Conservation (phyloP, 2,113 vertebrate genomes). For the Melanostigma gelatinosum region DNA sequence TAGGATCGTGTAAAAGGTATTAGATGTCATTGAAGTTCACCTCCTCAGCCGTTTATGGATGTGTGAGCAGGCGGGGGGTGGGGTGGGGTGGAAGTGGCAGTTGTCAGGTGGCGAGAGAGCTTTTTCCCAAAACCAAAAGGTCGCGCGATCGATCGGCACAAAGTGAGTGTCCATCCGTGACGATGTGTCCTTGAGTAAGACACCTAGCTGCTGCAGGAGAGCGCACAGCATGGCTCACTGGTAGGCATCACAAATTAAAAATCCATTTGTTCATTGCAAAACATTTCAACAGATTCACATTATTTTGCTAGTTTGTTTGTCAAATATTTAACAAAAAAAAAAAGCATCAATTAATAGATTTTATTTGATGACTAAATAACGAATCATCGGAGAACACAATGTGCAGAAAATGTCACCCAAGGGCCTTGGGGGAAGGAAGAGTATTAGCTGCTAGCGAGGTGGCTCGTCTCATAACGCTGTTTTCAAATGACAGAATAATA, state of each 20-base stretch:
- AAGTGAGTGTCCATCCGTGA: conserved; percentile 58
- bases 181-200: conserved; percentile 64
- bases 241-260: not conserved
- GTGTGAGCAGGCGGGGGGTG: not conserved
- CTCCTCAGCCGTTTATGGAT: conserved; percentile 46
- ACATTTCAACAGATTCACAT: not conserved
- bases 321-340: not conserved
- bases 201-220: conserved; percentile 15
- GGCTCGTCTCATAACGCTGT: conserved; percentile 78
- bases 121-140: conserved; percentile 59
- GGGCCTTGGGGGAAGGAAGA: conserved; percentile 82
- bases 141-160: conserved; percentile 55
- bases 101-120: conserved; percentile 40
- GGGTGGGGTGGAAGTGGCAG: conserved; percentile 10
- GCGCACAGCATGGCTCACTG: not conserved
- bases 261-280: not conserved
- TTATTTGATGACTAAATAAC: conserved; percentile 40
- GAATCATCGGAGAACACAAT: conserved; percentile 19
- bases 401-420: conserved; percentile 83
- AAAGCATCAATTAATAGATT: conserved; percentile 36
- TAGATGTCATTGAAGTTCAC: conserved; percentile 58
- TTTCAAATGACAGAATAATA: conserved; percentile 92
- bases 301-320: conserved; percentile 21
- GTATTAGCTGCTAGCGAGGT: conserved; percentile 79
- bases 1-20: conserved; percentile 58